Percentiles rank a stretch among this genome's conserved stretches.
Conservation (phyloP, 2,113 vertebrate genomes). For the Microcebus lehilahytsara region DNA sequence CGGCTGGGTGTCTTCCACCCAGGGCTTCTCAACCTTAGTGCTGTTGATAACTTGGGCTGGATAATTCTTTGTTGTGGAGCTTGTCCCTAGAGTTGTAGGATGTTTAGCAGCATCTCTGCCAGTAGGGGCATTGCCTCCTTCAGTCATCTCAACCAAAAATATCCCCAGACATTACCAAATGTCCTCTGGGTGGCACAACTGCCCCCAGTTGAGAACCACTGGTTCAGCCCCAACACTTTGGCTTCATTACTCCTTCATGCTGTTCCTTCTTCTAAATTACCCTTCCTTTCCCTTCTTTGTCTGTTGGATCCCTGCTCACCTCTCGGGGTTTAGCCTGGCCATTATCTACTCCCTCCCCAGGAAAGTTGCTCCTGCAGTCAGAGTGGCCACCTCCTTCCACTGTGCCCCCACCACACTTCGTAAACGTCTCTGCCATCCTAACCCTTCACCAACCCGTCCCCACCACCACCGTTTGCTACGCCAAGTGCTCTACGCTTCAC, state of each 20-base stretch:
- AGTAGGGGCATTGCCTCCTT: too few relatives aligned
- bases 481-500: not conserved
- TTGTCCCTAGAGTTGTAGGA: not conserved
- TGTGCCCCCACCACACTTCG: rapidly evolving
- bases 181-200: not conserved
- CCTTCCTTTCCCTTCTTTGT: not conserved
- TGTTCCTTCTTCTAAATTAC: not conserved
- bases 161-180: not conserved
- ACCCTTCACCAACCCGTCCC: not conserved
- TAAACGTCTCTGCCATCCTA: not conserved
- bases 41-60: not conserved
- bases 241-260: rapidly evolving
- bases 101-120: not conserved
- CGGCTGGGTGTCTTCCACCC: not conserved
- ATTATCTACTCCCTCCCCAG: rapidly evolving
- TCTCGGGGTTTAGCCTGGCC: not conserved
- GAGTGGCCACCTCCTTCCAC: too few relatives aligned
- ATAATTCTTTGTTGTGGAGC: not conserved
- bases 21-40: not conserved
- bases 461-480: not conserved
- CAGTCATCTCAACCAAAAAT: not conserved
- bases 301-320: not conserved
- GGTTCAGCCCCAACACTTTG: not conserved
- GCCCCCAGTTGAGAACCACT: not conserved
- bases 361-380: not conserved